Conservation (phyloP, 2,888 invertebrate species). For the Micoletzkya japonica region DNA sequence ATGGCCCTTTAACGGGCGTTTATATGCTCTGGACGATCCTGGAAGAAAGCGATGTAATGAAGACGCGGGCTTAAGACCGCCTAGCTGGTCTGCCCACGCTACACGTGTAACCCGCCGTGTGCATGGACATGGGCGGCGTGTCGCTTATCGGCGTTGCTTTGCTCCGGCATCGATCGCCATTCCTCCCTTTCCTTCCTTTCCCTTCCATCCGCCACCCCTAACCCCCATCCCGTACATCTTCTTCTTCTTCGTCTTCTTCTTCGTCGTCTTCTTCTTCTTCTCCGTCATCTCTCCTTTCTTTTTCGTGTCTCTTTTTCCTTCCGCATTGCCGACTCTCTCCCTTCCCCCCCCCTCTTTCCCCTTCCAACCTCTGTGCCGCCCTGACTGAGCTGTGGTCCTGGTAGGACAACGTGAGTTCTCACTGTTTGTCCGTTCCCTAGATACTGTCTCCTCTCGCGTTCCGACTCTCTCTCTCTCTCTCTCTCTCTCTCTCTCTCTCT, state of each 20-base stretch:
- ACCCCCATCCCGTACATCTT: not conserved
- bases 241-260: not conserved
- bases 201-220: not conserved
- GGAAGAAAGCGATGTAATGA: no score
- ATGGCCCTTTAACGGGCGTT: no score
- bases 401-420: no score
- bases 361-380: not conserved
- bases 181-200: not conserved
- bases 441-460: not conserved
- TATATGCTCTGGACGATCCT: no score
- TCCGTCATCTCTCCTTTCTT: not conserved
- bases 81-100: no score
- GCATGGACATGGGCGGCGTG: no score
- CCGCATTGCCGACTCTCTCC: conserved; percentile 15
- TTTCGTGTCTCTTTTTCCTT: conserved; percentile 2
- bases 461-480: conserved; percentile 5
- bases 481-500: conserved; percentile 1
- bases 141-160: not conserved
- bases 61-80: no score
- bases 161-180: not conserved
- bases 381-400: no score
- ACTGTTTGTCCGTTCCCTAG: not conserved
- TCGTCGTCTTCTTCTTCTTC: not conserved
- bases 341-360: not conserved
- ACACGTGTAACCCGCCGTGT: no score